phyloP scores from a whole-genome alignment of 2,888 invertebrate species.

The Hoplodrina ambigua region DNA sequence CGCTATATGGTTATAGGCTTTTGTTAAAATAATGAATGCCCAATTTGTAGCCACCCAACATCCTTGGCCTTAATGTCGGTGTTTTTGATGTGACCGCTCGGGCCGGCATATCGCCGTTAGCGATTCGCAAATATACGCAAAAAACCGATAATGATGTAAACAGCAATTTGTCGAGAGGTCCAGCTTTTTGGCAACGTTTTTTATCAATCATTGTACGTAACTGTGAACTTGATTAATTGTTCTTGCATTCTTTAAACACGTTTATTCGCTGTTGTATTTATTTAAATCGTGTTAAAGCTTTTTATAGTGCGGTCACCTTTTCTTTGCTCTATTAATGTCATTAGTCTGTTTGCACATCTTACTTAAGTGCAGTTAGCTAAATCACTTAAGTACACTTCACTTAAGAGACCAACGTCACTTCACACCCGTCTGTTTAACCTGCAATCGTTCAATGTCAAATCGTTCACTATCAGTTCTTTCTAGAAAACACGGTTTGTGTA shows the following conservation, averaged over 20 bases:
- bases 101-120: conserved; percentile 77
- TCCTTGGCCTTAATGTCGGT: conserved; percentile 86
- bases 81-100: conserved; percentile 79
- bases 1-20: conserved; percentile 80
- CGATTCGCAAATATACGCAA: conserved; percentile 80
- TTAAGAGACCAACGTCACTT: conserved; percentile 31
- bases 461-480: conserved; percentile 33
- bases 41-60: conserved; percentile 79
- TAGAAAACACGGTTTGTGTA: conserved; percentile 41
- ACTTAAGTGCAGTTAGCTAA: conserved; percentile 43
- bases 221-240: conserved; percentile 65
- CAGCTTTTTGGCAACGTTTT: conserved; percentile 65
- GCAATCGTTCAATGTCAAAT: conserved; percentile 46
- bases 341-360: conserved; percentile 37
- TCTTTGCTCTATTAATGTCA: conserved; percentile 28
- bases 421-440: conserved; percentile 30
- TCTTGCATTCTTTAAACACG: conserved; percentile 59
- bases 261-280: conserved; percentile 41
- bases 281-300: conserved; percentile 45
- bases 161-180: conserved; percentile 68
- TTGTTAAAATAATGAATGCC: conserved; percentile 84
- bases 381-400: conserved; percentile 33
- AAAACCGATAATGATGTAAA: conserved; percentile 79
- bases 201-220: conserved; percentile 66
- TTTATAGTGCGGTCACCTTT: conserved; percentile 13